Conservation (phyloP, 2,888 invertebrate genomes). For the Pachymerium ferrugineum region DNA sequence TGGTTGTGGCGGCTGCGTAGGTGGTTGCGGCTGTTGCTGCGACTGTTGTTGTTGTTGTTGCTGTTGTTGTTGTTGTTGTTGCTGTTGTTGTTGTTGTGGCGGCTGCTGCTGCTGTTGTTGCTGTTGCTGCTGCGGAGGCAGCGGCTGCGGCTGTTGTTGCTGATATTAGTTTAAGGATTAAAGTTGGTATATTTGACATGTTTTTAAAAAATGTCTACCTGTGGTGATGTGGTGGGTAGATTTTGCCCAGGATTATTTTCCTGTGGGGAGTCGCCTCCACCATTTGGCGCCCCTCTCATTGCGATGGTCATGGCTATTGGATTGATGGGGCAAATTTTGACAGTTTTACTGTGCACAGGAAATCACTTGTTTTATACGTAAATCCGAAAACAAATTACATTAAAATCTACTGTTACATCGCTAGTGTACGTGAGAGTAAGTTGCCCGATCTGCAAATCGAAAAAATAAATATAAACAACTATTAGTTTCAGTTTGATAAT, state of each 20-base stretch:
- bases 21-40: background rate
- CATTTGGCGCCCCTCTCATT: slow-evolving; percentile 46
- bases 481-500: too few species aligned
- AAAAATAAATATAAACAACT: background rate
- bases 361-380: background rate
- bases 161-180: too few species aligned
- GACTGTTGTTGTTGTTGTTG: background rate
- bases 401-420: background rate
- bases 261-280: slow-evolving; percentile 44
- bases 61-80: background rate
- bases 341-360: background rate
- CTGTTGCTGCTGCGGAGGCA: background rate
- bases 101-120: background rate
- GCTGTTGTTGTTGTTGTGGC: background rate
- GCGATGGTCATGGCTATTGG: slow-evolving; percentile 45
- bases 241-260: slow-evolving; percentile 40
- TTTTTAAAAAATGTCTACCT: background rate
- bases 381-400: background rate
- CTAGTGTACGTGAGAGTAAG: background rate
- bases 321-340: slow-evolving; percentile 29
- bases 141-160: background rate
- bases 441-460: background rate
- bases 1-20: too few species aligned
- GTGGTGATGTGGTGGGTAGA: slow-evolving; percentile 35
- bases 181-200: background rate